Conservation (phyloP, 2,888 invertebrate genomes). For the Ornithoptera alexandrae region DNA sequence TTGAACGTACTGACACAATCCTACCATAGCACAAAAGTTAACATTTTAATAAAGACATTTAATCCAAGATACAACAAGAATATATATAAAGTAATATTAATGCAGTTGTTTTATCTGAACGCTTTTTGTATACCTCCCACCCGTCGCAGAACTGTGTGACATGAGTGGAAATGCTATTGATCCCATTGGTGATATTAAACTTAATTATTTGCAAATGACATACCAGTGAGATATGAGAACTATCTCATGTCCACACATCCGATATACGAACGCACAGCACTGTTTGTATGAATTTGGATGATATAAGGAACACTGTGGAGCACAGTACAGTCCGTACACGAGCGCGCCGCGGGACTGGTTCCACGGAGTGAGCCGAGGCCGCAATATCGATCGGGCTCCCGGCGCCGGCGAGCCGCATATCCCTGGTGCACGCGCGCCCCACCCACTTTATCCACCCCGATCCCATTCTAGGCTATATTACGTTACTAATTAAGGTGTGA, state of each 20-base stretch:
- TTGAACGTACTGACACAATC: slow-evolving; percentile 22
- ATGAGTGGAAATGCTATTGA: slow-evolving; percentile 10
- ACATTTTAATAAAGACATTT: slow-evolving; percentile 1
- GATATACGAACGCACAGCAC: slow-evolving; percentile 42
- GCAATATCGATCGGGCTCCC: slow-evolving; percentile 71
- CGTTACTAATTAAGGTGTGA: not conserved
- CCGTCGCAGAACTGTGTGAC: not conserved
- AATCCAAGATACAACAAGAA: not conserved
- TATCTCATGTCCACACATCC: slow-evolving; percentile 69
- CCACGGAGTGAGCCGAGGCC: slow-evolving; percentile 53
- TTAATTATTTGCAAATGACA: slow-evolving; percentile 34
- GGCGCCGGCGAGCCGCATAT: slow-evolving; percentile 77
- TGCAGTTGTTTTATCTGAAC: not conserved
- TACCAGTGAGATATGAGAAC: slow-evolving; percentile 54
- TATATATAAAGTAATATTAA: slow-evolving; percentile 3
- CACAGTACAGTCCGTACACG: slow-evolving; percentile 44
- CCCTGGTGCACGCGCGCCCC: slow-evolving; percentile 74
- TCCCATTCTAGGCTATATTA: slow-evolving; percentile 13
- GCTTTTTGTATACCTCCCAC: not conserved
- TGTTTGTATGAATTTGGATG: slow-evolving; percentile 37
- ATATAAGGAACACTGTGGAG: slow-evolving; percentile 41
- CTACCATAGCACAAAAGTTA: not conserved
- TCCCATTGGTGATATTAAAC: not conserved
- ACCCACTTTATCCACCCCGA: slow-evolving; percentile 56
- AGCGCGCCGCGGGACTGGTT: slow-evolving; percentile 60